phyloP scores from a whole-genome alignment of 2,113 vertebrate genomes.

The Gallinago undulata region DNA sequence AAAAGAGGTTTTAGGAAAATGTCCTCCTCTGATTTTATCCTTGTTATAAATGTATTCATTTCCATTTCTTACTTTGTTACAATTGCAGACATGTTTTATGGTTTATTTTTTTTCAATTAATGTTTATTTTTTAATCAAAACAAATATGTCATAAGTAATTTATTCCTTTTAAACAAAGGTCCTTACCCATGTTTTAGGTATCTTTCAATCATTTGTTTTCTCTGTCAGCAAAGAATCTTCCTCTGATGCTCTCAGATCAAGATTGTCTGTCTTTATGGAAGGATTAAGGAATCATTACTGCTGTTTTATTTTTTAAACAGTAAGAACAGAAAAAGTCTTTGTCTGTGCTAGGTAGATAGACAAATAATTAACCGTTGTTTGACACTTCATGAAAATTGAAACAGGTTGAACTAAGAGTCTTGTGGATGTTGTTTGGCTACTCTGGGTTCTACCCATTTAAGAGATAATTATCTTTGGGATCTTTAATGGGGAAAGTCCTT shows the following conservation, averaged over 20 bases:
- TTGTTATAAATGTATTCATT: not conserved
- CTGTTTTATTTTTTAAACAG: not conserved
- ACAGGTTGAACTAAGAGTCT: not conserved
- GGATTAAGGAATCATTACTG: not conserved
- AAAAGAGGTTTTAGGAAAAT: not conserved
- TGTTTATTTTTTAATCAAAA: not conserved
- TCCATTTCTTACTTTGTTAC: not conserved
- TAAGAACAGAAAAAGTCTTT: not conserved
- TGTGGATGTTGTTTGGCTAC: not conserved
- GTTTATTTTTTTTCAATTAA: not conserved
- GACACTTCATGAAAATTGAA: not conserved
- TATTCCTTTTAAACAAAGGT: not conserved
- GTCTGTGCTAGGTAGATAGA: fast-evolving
- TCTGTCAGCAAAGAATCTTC: not conserved
- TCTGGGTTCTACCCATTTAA: not conserved
- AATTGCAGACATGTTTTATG: not conserved
- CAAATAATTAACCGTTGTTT: not conserved
- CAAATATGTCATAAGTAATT: not conserved
- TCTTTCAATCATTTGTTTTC: not conserved
- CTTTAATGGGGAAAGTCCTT: not conserved
- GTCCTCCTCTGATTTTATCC: not conserved
- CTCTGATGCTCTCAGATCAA: not conserved
- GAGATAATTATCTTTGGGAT: not conserved
- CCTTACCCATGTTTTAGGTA: not conserved
- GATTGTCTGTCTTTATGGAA: not conserved